Evolutionary conservation across 2,888 invertebrate genomes (phyloP).

Genomic region (Lasius platythorax): DNA sequence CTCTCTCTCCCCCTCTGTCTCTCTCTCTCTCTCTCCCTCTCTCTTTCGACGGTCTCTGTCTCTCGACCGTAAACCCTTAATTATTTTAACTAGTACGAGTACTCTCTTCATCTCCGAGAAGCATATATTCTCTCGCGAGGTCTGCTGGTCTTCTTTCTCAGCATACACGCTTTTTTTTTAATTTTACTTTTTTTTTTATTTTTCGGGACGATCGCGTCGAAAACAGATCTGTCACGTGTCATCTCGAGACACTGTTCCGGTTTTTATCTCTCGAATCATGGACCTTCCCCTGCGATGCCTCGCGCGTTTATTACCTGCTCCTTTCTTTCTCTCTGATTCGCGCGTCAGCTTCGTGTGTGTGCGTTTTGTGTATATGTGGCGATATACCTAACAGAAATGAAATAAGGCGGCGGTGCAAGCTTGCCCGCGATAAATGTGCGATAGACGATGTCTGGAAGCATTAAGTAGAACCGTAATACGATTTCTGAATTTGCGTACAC

Average conservation of each 20-base stretch:
- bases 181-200: neutral
- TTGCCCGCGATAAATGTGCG: constrained; percentile 61
- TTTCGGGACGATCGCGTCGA: neutral
- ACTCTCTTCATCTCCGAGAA: constrained; percentile 2
- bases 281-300: neutral
- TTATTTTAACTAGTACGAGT: constrained; percentile 13
- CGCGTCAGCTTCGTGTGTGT: constrained; percentile 33
- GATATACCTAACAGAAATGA: constrained; percentile 51
- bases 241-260: neutral
- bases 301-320: neutral
- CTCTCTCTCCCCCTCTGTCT: neutral
- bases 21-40: neutral
- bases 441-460: constrained; percentile 54
- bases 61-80: constrained; percentile 19
- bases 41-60: neutral
- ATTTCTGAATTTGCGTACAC: constrained; percentile 37
- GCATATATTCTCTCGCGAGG: neutral
- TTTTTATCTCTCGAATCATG: constrained; percentile 20
- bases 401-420: constrained; percentile 66
- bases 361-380: constrained; percentile 37
- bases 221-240: neutral
- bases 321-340: constrained; percentile 7
- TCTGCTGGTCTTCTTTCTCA: neutral
- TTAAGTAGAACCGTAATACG: constrained; percentile 37
- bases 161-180: neutral